phyloP scores from a whole-genome alignment of 92 coral and sea anemone genomes.

The Parazoanthus darwini region DNA sequence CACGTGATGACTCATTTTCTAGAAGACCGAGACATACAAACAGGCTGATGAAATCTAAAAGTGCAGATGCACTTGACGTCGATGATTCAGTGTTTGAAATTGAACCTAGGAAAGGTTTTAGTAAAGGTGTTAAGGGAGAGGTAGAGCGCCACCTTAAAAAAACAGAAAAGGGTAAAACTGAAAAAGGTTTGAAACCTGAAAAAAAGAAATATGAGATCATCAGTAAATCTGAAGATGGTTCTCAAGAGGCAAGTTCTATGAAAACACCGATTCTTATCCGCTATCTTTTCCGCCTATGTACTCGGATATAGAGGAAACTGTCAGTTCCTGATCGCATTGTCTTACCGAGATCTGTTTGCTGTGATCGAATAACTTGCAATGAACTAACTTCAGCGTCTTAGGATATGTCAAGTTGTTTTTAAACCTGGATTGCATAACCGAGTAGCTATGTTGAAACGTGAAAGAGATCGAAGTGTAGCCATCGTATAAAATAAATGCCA shows the following conservation, averaged over 20 bases:
- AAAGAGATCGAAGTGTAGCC: too few relatives aligned
- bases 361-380: too few relatives aligned
- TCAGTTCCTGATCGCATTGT: too few relatives aligned
- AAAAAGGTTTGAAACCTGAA: not conserved
- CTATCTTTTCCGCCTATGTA: too few relatives aligned
- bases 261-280: not conserved
- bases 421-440: too few relatives aligned
- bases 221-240: not conserved
- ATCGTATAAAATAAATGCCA: too few relatives aligned
- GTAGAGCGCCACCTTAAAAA: slow-evolving; percentile 29
- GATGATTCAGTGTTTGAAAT: slow-evolving; percentile 31
- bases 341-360: too few relatives aligned
- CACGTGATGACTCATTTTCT: slow-evolving; percentile 67
- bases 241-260: not conserved
- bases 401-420: too few relatives aligned
- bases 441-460: too few relatives aligned
- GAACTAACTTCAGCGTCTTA: too few relatives aligned
- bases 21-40: slow-evolving; percentile 40
- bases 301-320: too few relatives aligned
- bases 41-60: slow-evolving; percentile 70
- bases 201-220: not conserved
- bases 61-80: slow-evolving; percentile 62
- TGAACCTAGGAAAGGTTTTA: slow-evolving; percentile 27
- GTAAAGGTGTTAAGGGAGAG: slow-evolving; percentile 35
- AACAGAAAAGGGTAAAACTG: slow-evolving; percentile 2